phyloP scores from a whole-genome alignment of 2,113 vertebrate species.

The Plestiodon gilberti region DNA sequence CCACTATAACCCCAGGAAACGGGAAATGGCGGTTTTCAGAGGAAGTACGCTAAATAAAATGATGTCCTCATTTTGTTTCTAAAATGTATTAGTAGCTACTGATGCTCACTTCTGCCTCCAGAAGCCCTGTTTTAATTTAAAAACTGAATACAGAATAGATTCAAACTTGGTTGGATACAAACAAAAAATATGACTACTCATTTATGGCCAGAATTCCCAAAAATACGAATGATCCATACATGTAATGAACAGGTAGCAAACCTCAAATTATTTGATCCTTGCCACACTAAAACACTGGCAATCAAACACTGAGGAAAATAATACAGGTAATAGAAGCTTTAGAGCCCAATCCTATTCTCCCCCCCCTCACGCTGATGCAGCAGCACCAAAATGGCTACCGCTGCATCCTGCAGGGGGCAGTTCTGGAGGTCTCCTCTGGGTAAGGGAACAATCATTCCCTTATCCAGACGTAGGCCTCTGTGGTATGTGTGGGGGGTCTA shows the following conservation, averaged over 20 bases:
- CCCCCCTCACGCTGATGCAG: too few relatives aligned
- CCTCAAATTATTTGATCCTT: slow-evolving; percentile 13
- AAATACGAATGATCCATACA: background rate
- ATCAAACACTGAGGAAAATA: slow-evolving; percentile 28
- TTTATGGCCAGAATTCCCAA: background rate
- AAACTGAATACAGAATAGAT: background rate
- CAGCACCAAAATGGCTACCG: too few relatives aligned
- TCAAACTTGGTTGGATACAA: background rate
- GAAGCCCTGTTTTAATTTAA: background rate
- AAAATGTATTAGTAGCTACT: background rate
- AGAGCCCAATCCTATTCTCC: too few relatives aligned
- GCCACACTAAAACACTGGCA: slow-evolving; percentile 41
- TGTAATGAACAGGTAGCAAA: background rate
- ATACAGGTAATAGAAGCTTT: rapidly evolving
- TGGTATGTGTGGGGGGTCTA: too few relatives aligned
- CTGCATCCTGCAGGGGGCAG: too few relatives aligned
- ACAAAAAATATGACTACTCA: background rate
- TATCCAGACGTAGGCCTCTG: too few relatives aligned
- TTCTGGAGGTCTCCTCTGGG: too few relatives aligned
- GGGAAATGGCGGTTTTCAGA: background rate
- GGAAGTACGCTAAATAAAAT: background rate
- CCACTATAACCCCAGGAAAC: background rate
- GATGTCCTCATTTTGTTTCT: background rate
- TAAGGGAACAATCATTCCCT: too few relatives aligned
- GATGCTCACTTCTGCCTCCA: background rate